Evolutionary conservation across 2,888 invertebrate species (phyloP).

Genomic region (Leptinotarsa peninsularis): DNA sequence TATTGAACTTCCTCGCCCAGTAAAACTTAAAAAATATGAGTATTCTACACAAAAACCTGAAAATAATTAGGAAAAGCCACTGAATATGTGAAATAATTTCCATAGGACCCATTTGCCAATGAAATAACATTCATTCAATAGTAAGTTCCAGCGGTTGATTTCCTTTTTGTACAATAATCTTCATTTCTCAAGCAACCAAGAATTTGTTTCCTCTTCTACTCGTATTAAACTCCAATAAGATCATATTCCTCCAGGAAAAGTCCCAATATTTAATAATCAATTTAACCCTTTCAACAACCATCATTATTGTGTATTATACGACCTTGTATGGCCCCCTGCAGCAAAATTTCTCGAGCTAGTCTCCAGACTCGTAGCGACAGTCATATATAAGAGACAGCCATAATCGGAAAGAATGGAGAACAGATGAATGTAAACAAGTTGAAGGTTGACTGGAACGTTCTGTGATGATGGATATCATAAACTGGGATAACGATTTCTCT

Average conservation of each 20-base stretch:
- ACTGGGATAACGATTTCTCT: background rate
- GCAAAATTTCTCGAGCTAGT: background rate
- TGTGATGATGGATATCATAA: conserved; percentile 11
- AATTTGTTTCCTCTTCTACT: too few species aligned
- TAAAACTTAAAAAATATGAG: too few species aligned
- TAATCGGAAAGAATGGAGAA: conserved; percentile 7
- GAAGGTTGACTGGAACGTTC: background rate
- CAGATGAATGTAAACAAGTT: conserved; percentile 10
- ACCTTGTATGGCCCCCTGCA: background rate
- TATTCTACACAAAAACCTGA: too few species aligned
- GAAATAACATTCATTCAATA: too few species aligned
- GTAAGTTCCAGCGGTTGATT: too few species aligned
- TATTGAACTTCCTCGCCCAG: too few species aligned
- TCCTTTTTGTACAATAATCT: too few species aligned
- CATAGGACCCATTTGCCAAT: too few species aligned
- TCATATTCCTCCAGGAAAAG: background rate
- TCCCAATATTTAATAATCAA: background rate
- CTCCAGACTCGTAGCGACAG: background rate
- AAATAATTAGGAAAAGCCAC: too few species aligned
- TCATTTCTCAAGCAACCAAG: too few species aligned
- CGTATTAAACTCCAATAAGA: too few species aligned
- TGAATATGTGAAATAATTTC: too few species aligned
- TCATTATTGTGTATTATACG: background rate
- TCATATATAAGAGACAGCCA: background rate
- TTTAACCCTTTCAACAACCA: background rate